Percentiles rank a stretch among this genome's conserved stretches.
These are phyloP conservation scores for Tridacna gigas DNA, from an alignment of 2,888 invertebrate species.

Conservation along the genomic window DNA sequence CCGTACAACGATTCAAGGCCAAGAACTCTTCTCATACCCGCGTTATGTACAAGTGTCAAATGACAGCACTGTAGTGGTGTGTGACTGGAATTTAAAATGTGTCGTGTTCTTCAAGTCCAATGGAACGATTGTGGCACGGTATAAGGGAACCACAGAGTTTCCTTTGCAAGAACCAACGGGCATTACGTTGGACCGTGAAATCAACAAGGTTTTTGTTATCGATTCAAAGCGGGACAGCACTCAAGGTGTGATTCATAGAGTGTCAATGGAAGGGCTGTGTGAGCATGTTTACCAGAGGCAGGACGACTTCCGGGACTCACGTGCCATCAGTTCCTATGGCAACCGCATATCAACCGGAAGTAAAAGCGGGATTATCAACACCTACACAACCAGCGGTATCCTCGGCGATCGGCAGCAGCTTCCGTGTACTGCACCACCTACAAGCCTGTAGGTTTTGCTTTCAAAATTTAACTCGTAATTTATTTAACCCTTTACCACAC, in stretches of 20 bases:
- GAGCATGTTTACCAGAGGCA: constrained; percentile 47
- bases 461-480: background rate
- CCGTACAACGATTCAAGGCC: constrained; percentile 30
- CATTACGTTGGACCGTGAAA: constrained; percentile 41
- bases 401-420: background rate
- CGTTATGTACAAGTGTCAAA: constrained; percentile 61
- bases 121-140: constrained; percentile 59
- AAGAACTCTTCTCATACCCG: constrained; percentile 62
- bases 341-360: constrained; percentile 49
- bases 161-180: constrained; percentile 64
- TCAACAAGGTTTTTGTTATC: constrained; percentile 55
- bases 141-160: constrained; percentile 52
- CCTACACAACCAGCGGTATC: constrained; percentile 15
- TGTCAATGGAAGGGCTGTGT: constrained; percentile 48
- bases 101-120: constrained; percentile 60
- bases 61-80: constrained; percentile 62
- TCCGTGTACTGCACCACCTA: background rate
- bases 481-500: background rate
- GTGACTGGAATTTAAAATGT: constrained; percentile 68
- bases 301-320: constrained; percentile 59
- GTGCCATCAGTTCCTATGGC: constrained; percentile 48
- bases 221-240: constrained; percentile 47
- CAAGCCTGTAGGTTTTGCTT: background rate
- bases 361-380: constrained; percentile 55
- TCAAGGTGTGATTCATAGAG: constrained; percentile 47